Conservation (phyloP, 1,140 invertebrate species). For the Cyrtorhinus lividipennis region DNA sequence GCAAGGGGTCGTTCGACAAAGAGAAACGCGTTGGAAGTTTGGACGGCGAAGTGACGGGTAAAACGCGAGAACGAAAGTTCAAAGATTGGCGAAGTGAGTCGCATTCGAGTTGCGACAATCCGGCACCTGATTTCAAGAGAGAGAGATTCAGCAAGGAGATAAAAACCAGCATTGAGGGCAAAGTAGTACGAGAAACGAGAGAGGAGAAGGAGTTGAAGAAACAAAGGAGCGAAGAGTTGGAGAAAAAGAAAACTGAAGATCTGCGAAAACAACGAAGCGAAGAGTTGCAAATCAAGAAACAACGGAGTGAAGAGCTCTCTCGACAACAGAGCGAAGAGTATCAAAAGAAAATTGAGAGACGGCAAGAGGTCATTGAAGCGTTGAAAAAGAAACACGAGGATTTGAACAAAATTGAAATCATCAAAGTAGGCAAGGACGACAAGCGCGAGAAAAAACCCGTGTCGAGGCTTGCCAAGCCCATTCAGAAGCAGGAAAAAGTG, state of each 20-base stretch:
- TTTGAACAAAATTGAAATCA: slow-evolving; percentile 36
- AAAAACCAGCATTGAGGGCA: slow-evolving; percentile 22
- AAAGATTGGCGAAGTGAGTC: slow-evolving; percentile 20
- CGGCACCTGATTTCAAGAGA: slow-evolving; percentile 15
- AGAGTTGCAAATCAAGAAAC: slow-evolving; percentile 19
- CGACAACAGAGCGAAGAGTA: slow-evolving; percentile 9
- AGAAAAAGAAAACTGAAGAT: slow-evolving; percentile 17
- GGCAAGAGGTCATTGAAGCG: slow-evolving; percentile 13
- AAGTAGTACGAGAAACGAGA: slow-evolving; percentile 18
- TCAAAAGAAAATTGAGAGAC: slow-evolving; percentile 7
- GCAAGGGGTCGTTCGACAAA: slow-evolving; percentile 23
- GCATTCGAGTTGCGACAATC: slow-evolving; percentile 8
- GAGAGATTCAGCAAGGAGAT: slow-evolving; percentile 22
- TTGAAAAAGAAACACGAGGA: slow-evolving; percentile 10
- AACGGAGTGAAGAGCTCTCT: slow-evolving; percentile 19
- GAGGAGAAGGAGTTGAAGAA: slow-evolving; percentile 20
- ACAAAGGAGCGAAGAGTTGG: slow-evolving; percentile 19
- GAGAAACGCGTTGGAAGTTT: slow-evolving; percentile 21
- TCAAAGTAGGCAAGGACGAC: slow-evolving; percentile 36
- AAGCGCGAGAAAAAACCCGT: slow-evolving; percentile 21
- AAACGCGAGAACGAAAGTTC: slow-evolving; percentile 13
- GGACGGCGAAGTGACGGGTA: slow-evolving; percentile 2
- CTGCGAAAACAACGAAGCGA: slow-evolving; percentile 12
- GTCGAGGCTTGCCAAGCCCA: slow-evolving; percentile 1
- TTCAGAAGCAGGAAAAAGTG: slow-evolving; percentile 38